Conservation (phyloP, 1,140 invertebrate genomes). For the Lithobius niger region DNA sequence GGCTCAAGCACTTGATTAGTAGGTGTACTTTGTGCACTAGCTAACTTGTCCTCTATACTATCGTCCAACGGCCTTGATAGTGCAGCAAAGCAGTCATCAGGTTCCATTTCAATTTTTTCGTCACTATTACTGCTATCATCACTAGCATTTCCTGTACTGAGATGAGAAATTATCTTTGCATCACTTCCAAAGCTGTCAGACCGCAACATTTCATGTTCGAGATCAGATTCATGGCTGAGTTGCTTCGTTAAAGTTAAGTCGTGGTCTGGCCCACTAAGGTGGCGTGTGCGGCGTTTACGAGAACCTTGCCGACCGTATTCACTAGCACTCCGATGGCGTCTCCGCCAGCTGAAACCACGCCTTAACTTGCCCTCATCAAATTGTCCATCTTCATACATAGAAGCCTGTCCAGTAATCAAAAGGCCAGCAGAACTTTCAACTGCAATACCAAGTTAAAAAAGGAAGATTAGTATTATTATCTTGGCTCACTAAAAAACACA, state of each 20-base stretch:
- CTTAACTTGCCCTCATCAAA: not conserved
- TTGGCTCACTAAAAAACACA: too few relatives aligned
- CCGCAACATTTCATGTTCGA: slow-evolving; percentile 27
- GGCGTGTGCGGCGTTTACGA: not conserved
- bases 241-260: not conserved
- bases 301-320: not conserved
- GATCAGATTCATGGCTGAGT: not conserved
- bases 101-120: too few relatives aligned
- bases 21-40: not conserved
- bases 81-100: too few relatives aligned
- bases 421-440: slow-evolving; percentile 45
- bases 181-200: slow-evolving; percentile 61
- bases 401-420: slow-evolving; percentile 36
- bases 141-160: slow-evolving; percentile 26
- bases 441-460: too few relatives aligned
- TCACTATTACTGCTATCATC: not conserved
- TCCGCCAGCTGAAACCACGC: not conserved
- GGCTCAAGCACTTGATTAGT: too few relatives aligned
- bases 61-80: too few relatives aligned
- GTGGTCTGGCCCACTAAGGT: not conserved
- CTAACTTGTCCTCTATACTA: too few relatives aligned
- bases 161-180: slow-evolving; percentile 54
- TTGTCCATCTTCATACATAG: not conserved
- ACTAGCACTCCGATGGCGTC: slow-evolving; percentile 2
- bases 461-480: too few relatives aligned